phyloP scores from a whole-genome alignment of 92 coral and sea anemone genomes.

The Palythoa caribaeorum region DNA sequence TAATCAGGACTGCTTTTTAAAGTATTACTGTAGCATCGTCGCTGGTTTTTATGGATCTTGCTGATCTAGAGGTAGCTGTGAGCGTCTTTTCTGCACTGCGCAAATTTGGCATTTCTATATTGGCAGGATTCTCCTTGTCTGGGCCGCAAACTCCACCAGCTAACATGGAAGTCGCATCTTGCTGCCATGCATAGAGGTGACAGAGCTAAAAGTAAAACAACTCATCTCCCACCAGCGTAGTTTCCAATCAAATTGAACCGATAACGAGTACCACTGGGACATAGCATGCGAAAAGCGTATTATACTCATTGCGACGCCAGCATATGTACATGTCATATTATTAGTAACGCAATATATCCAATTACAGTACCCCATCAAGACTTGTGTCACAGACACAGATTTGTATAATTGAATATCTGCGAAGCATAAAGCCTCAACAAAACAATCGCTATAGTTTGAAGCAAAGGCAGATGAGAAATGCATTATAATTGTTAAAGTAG shows the following conservation, averaged over 20 bases:
- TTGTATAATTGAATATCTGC: not conserved
- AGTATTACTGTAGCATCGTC: not conserved
- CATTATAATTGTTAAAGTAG: slow-evolving; percentile 4
- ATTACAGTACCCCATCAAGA: not conserved
- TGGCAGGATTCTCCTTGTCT: slow-evolving; percentile 1
- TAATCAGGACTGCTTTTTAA: not conserved
- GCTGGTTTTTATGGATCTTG: slow-evolving; percentile 15
- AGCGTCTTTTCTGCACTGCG: not conserved
- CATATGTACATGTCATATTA: slow-evolving; percentile 13
- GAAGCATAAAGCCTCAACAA: not conserved
- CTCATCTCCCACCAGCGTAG: not conserved
- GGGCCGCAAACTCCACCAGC: slow-evolving; percentile 13
- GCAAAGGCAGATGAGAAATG: slow-evolving; percentile 5
- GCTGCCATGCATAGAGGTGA: slow-evolving; percentile 14
- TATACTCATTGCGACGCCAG: slow-evolving; percentile 14
- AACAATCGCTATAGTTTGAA: not conserved
- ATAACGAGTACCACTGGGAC: slow-evolving; percentile 18
- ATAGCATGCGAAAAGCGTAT: slow-evolving; percentile 7
- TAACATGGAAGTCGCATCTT: slow-evolving; percentile 16
- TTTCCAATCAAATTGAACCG: slow-evolving; percentile 18
- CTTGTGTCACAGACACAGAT: slow-evolving; percentile 14
- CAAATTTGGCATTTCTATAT: slow-evolving; percentile 9
- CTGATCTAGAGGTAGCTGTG: slow-evolving; percentile 1
- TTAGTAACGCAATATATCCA: slow-evolving; percentile 11
- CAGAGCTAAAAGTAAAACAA: slow-evolving; percentile 10